These are phyloP conservation scores for Drosophila lutescens DNA, from an alignment of 2,888 invertebrate genomes.

Conservation along the genomic window DNA sequence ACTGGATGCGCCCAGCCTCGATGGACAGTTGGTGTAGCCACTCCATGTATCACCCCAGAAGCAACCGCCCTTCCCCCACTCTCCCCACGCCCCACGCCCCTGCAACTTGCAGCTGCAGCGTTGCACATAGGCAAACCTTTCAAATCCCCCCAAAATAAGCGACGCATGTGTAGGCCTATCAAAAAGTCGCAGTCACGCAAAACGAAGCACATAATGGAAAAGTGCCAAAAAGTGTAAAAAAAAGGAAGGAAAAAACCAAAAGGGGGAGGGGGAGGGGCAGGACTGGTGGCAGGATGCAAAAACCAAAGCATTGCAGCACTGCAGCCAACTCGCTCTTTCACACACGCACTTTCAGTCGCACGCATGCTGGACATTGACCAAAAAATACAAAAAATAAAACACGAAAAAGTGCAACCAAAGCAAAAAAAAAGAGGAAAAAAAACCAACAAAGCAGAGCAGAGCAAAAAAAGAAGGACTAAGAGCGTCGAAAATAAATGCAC, in stretches of 20 bases:
- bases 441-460: slow-evolving; percentile 24
- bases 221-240: slow-evolving; percentile 56
- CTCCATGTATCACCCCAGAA: slow-evolving; percentile 18
- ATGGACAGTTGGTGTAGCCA: slow-evolving; percentile 23
- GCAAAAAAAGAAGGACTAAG: slow-evolving; percentile 20
- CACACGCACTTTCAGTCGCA: slow-evolving; percentile 54
- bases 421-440: slow-evolving; percentile 5
- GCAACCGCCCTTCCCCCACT: not conserved
- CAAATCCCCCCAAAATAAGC: slow-evolving; percentile 71
- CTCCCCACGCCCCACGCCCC: not conserved
- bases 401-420: slow-evolving; percentile 14
- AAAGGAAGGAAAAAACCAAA: not conserved
- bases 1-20: slow-evolving; percentile 35
- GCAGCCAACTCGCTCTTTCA: slow-evolving; percentile 66
- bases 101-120: not conserved
- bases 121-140: slow-evolving; percentile 68
- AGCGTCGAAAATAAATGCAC: slow-evolving; percentile 35
- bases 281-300: slow-evolving; percentile 18
- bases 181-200: slow-evolving; percentile 64
- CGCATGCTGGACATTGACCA: slow-evolving; percentile 39
- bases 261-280: slow-evolving; percentile 8
- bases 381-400: slow-evolving; percentile 52
- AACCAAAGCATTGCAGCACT: slow-evolving; percentile 22
- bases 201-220: slow-evolving; percentile 70
- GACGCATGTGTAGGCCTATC: slow-evolving; percentile 73